Evolutionary conservation across 2,113 vertebrate species (phyloP).

Genomic region (Tauraco erythrolophus): DNA sequence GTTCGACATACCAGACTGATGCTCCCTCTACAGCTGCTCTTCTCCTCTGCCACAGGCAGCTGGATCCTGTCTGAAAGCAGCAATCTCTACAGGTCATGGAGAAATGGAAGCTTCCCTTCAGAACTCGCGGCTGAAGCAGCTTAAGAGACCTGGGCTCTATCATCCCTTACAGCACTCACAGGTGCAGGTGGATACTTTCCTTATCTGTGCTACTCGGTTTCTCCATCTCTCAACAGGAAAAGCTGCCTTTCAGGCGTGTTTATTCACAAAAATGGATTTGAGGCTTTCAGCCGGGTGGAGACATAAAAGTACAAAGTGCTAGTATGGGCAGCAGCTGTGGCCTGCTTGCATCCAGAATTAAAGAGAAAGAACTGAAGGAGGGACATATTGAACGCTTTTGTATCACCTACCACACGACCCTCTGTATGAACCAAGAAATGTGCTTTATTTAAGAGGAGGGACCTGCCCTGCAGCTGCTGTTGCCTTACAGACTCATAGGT

Average conservation of each 20-base stretch:
- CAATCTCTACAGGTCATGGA: background rate
- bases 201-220: background rate
- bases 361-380: background rate
- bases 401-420: background rate
- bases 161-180: background rate
- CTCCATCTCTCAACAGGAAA: background rate
- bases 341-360: background rate
- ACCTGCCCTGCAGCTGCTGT: background rate
- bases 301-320: background rate
- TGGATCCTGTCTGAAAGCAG: background rate
- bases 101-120: background rate
- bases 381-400: rapidly evolving
- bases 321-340: background rate
- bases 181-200: background rate
- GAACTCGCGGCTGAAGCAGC: background rate
- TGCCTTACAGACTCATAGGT: background rate
- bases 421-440: background rate
- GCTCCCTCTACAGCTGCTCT: background rate
- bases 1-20: background rate
- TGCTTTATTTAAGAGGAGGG: background rate
- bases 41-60: background rate
- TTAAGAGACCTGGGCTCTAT: background rate
- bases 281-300: background rate
- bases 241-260: background rate
- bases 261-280: background rate